Evolutionary conservation across 2,797 vertebrate species (phyloP), one percentile per base, ranked within the genome.

Genomic region (Salmo trutta): DNA sequence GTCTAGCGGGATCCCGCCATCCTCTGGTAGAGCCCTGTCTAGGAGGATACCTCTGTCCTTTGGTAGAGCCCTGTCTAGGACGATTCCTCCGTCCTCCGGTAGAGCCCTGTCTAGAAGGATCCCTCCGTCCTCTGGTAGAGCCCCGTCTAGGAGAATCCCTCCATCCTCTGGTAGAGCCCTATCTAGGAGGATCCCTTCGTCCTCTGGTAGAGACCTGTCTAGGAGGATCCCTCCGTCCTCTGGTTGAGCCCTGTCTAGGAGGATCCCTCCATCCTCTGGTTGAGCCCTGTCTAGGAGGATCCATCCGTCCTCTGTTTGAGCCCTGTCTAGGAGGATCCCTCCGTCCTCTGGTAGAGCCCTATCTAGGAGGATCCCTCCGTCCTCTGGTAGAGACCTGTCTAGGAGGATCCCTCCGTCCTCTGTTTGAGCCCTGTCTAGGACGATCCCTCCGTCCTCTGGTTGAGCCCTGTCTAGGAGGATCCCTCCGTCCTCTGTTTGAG

Each of bases 301-400:
- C 33, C 4, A 0, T 33, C 33, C 33, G 0, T 36, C 33, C 33
- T 36, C 33, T 36, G 33, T 5, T 36, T 5, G 33, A 36, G 33
- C 33, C 33, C 33, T 36, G 5, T 65, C 76, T 36, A 76, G 36
- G 36, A 8, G 7, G 36, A 41, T 41, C 36, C 7, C n/a, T 59
- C n/a, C 56, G 0, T 59, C n/a, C 5, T 59, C 56, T 16, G 56
- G 5, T 59, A 8, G n/a, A 7, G 6, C 8, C 21, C n/a, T 21
- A 7, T 10, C 7, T 54, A 59, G 2, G 2, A 21, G 5, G 8
- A n/a, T 7, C 6, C 29, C 75, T 85, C 16, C 29, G 33, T 79
- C 19, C 24, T 85, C 76, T 78, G 52, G 75, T 0, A 74, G 66
- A 81, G 65, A 24, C 36, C 16, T 69, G n/a, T 82, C 31, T 83